Base-by-base conservation (phyloP, 2,797 vertebrate species). In the Chrysocyon brachyurus region DNA sequence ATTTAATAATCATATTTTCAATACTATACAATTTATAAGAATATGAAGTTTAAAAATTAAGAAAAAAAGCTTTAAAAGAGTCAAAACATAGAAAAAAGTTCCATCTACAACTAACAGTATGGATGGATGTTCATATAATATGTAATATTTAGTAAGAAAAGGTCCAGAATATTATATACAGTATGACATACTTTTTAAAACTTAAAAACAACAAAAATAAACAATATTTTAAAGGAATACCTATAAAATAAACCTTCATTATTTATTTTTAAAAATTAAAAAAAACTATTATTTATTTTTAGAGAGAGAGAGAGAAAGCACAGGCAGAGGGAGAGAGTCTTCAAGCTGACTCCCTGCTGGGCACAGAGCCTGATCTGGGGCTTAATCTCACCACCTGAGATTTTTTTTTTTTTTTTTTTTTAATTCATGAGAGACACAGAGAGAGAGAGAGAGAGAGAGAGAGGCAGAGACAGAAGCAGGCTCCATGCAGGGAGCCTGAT, bases 21-120 rank as follows among this genome's bases (percentile, higher is more conserved):
- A 2, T 87, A 36, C 2, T 54, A 22, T 26, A 54, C 28, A 52
- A 72, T 52, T 73, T 46, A 93, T 72, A 86, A 59, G 26, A 84
- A 83, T 15, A 73, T 70, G 9, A 7, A 40, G 16, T 72, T 72
- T 64, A 66, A 28, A 82, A 79, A 68, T 11, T 61, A 87, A 87
- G 15, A 81, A 77, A 90, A 46, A 63, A 63, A 14, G 6, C 68
- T 64, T 91, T 75, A 54, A 88, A 90, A 68, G 61, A 56, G 21
- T 75, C n/a, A 79, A 96, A 88, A 63, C 31, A 54, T n/a, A 90
- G 83, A 61, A 85, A 22, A 95, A 85, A 91, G 15, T 52, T 93
- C 70, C 2, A 75, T 15, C 15, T 63, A 31, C 16, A 82, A 40
- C 16, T 36, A 64, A 68, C 28, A 92, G 87, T 61, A 75, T 40